Evolutionary conservation across 2,888 invertebrate genomes (phyloP).

Genomic region (Ashinkailepas kermadecensis): DNA sequence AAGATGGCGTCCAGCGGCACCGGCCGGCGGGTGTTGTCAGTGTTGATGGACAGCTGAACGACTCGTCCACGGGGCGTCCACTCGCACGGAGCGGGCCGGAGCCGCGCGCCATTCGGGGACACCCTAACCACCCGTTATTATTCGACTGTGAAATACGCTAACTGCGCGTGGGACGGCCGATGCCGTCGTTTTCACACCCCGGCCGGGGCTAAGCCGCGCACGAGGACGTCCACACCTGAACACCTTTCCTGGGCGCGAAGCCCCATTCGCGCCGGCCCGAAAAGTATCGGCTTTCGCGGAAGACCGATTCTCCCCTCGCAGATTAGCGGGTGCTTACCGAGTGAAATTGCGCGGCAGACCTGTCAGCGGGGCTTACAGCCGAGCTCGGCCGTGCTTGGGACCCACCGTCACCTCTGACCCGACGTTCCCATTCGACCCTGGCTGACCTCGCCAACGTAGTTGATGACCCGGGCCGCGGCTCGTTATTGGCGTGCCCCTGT

Average conservation of each 20-base stretch:
- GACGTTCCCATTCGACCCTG: neutral
- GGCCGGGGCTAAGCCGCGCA: neutral
- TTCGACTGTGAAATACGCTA: neutral
- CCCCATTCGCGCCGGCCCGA: neutral
- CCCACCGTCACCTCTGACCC: neutral
- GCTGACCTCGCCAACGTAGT: neutral
- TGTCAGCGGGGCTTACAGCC: neutral
- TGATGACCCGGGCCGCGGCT: too few species aligned
- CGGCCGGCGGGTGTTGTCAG: too few species aligned
- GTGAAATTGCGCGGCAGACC: neutral
- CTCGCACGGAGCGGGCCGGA: too few species aligned
- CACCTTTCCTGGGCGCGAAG: neutral
- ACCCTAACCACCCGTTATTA: neutral
- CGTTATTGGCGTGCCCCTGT: too few species aligned
- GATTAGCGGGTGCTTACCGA: conserved; percentile 7
- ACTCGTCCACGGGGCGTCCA: too few species aligned
- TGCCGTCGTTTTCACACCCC: neutral
- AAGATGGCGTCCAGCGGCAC: too few species aligned
- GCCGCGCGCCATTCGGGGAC: too few species aligned
- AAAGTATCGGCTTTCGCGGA: neutral
- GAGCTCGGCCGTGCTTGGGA: neutral
- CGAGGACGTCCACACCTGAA: neutral
- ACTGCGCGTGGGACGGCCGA: neutral
- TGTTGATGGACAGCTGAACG: too few species aligned
- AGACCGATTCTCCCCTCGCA: neutral